These are phyloP conservation scores for Zygothrica quintamaculata DNA, from an alignment of 2,888 invertebrate species.

Conservation along the genomic window DNA sequence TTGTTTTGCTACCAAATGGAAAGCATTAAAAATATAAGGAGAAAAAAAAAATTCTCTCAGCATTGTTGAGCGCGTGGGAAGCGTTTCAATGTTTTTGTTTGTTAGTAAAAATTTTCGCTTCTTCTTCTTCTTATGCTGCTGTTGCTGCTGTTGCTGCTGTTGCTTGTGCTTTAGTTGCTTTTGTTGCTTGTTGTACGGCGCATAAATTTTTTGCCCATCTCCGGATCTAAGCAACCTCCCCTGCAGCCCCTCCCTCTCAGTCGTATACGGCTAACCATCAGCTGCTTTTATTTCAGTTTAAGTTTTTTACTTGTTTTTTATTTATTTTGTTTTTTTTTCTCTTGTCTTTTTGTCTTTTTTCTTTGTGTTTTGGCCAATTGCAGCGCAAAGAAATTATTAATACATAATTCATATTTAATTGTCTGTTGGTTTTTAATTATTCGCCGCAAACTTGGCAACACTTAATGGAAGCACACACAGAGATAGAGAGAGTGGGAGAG, in stretches of 20 bases:
- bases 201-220: constrained; percentile 51
- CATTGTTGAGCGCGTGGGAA: constrained; percentile 73
- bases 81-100: constrained; percentile 73
- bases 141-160: constrained; percentile 17
- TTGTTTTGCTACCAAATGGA: constrained; percentile 65
- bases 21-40: constrained; percentile 65
- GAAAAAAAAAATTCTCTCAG: constrained; percentile 73
- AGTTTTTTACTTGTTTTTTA: neutral
- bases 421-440: constrained; percentile 61
- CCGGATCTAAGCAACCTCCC: neutral
- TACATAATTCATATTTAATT: constrained; percentile 78
- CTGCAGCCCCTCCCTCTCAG: too few relatives aligned
- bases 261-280: constrained; percentile 44
- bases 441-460: constrained; percentile 38
- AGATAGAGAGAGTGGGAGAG: neutral
- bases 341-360: neutral
- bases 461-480: too few relatives aligned
- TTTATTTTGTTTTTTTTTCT: constrained; percentile 10
- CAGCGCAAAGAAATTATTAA: constrained; percentile 67
- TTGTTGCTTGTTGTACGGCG: constrained; percentile 18
- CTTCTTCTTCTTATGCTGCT: too few relatives aligned
- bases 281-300: constrained; percentile 15
- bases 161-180: constrained; percentile 39
- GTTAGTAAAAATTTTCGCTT: constrained; percentile 39
- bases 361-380: constrained; percentile 41